phyloP scores from a whole-genome alignment of 1,140 invertebrate species.

The Bemisia tabaci region DNA sequence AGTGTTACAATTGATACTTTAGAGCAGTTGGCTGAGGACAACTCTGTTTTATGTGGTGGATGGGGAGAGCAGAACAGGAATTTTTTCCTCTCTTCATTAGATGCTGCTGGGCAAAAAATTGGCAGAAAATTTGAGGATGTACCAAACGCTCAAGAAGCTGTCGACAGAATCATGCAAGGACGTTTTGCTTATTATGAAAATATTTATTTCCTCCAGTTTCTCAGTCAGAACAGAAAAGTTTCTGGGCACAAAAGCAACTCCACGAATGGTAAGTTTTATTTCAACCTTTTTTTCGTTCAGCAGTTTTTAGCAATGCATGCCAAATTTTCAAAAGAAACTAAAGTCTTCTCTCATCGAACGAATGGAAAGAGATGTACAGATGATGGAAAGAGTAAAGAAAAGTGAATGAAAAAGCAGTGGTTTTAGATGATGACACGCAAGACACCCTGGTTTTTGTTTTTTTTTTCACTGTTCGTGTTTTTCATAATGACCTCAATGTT shows the following conservation, averaged over 20 bases:
- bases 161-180: slow-evolving; percentile 45
- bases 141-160: slow-evolving; percentile 18
- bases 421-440: no score
- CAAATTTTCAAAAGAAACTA: no score
- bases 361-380: no score
- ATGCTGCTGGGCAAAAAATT: slow-evolving; percentile 42
- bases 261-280: slow-evolving; percentile 5
- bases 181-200: slow-evolving; percentile 67
- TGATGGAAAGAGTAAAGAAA: no score
- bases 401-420: no score
- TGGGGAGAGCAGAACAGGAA: slow-evolving; percentile 51
- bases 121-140: slow-evolving; percentile 45
- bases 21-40: slow-evolving; percentile 45
- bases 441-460: no score
- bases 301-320: not conserved
- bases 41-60: slow-evolving; percentile 39
- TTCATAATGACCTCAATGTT: no score
- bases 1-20: slow-evolving; percentile 64
- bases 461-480: no score
- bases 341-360: no score
- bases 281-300: not conserved
- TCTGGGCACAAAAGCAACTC: slow-evolving; percentile 4
- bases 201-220: slow-evolving; percentile 48
- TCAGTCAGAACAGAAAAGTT: slow-evolving; percentile 32
- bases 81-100: slow-evolving; percentile 48